Evolutionary conservation across 2,113 vertebrate species (phyloP), one percentile per base, ranked within the genome.

Genomic region (Anolis carolinensis): DNA sequence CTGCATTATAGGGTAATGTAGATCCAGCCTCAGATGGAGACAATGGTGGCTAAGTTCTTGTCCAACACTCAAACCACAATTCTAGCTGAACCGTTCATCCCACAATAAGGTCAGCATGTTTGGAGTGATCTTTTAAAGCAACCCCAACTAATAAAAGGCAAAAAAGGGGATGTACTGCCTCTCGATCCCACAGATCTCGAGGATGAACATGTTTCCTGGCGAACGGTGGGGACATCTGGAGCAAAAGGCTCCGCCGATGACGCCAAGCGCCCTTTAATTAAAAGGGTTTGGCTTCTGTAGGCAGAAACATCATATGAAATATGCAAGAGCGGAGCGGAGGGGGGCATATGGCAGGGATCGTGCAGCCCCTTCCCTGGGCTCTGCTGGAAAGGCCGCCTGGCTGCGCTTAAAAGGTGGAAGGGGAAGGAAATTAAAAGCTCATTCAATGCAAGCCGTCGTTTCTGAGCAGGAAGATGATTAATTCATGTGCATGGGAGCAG

Each of bases 341-440:
- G 20, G 16, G 48, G 67, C 44, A 59, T 44, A 59, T 14, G 55
- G 74, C 39, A 76, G 59, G 25, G 25, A 44, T 44, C 39, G 39
- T 44, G 39, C 39, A 5, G 2, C 67, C 23, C 16, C 50, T 32
- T 13, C 16, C 81, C 39, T 6, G 10, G n/a, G 14, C 32, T 71
- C 34, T 9, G 55, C 67, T 59, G 48, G 8, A 34, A 30, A 9
- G 13, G 48, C 67, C n/a, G 27, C 14, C 39, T 48, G 25, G 79
- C 48, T 21, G 20, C 20, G 34, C 50, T 82, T 72, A 59, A 72
- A 82, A 36, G 50, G 50, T 82, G 68, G 81, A 34, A 72, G 32
- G 68, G 63, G 39, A 36, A 72, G 81, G 81, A 83, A 73, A 83
- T 83, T 83, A 59, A 83, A 83, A 73, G 70, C 81, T 34, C 68